phyloP scores from a whole-genome alignment of 2,797 vertebrate genomes.

The Macrochelys suwanniensis region DNA sequence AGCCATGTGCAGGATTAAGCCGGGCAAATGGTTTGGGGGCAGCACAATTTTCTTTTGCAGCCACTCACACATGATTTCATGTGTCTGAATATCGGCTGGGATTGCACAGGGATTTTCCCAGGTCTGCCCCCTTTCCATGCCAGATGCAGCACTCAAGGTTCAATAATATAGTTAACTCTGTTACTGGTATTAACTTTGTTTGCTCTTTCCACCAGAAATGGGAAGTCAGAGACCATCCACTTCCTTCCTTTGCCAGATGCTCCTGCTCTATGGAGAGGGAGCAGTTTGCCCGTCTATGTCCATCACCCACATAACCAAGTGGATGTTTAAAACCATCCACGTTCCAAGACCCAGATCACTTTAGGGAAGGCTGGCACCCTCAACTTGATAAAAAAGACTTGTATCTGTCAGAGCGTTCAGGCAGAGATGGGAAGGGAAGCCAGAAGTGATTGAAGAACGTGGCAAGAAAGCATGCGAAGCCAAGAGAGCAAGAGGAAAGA shows the following conservation, averaged over 20 bases:
- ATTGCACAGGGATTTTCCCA: not conserved
- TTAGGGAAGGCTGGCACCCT: slow-evolving; percentile 1
- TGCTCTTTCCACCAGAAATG: slow-evolving; percentile 7
- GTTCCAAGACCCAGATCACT: not conserved
- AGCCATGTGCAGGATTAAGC: slow-evolving; percentile 17
- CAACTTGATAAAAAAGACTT: slow-evolving; percentile 19
- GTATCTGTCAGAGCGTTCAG: not conserved
- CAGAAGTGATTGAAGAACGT: not conserved
- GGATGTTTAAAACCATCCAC: slow-evolving; percentile 10
- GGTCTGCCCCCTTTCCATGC: not conserved
- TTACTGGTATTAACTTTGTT: slow-evolving; percentile 30
- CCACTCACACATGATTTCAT: not conserved
- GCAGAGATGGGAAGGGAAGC: not conserved
- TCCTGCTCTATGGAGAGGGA: slow-evolving; percentile 29
- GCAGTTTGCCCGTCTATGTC: not conserved
- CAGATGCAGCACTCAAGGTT: not conserved
- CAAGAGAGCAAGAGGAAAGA: not conserved
- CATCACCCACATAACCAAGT: not conserved
- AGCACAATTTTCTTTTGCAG: not conserved
- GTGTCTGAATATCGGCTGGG: not conserved
- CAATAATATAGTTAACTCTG: slow-evolving; percentile 1
- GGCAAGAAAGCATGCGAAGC: not conserved
- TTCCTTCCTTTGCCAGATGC: slow-evolving; percentile 33
- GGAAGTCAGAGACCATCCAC: slow-evolving; percentile 18
- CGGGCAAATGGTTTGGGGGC: not conserved